These are phyloP conservation scores for Netelia virgata DNA, from an alignment of 2,888 invertebrate genomes.

Conservation along the genomic window DNA sequence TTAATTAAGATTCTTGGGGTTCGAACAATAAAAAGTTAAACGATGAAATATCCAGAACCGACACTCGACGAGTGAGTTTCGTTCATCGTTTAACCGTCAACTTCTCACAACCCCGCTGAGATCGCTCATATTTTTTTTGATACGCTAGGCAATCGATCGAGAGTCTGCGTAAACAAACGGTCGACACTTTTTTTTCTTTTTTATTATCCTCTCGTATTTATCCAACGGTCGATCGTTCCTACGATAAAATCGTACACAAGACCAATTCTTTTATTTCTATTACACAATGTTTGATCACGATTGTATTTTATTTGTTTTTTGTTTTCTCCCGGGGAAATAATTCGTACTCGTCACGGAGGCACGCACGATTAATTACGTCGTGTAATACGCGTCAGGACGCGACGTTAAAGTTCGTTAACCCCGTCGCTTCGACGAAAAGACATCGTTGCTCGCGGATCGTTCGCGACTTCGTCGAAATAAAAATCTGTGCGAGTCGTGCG, in stretches of 20 bases:
- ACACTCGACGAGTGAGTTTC: conserved; percentile 6
- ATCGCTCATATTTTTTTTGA: conserved; percentile 27
- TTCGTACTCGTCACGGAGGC: not conserved
- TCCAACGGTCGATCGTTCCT: not conserved
- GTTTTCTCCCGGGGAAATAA: not conserved
- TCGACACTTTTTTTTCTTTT: conserved; percentile 2
- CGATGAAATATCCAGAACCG: not conserved
- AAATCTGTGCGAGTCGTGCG: not conserved
- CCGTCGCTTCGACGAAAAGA: not conserved
- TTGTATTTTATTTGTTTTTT: not conserved
- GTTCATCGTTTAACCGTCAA: conserved; percentile 9
- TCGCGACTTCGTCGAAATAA: conserved; percentile 2
- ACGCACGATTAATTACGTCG: not conserved
- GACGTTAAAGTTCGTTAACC: conserved; percentile 10
- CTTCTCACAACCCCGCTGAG: conserved; percentile 33
- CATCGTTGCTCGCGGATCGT: not conserved
- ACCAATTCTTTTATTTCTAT: not conserved
- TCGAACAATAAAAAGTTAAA: conserved; percentile 26
- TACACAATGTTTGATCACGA: not conserved
- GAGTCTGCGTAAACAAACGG: conserved; percentile 10
- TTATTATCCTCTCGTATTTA: not conserved
- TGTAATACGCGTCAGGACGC: not conserved
- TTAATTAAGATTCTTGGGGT: conserved; percentile 43
- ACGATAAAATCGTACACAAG: not conserved
- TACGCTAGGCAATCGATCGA: conserved; percentile 13